phyloP scores from a whole-genome alignment of 2,113 vertebrate genomes.

The Prunella fulvescens region DNA sequence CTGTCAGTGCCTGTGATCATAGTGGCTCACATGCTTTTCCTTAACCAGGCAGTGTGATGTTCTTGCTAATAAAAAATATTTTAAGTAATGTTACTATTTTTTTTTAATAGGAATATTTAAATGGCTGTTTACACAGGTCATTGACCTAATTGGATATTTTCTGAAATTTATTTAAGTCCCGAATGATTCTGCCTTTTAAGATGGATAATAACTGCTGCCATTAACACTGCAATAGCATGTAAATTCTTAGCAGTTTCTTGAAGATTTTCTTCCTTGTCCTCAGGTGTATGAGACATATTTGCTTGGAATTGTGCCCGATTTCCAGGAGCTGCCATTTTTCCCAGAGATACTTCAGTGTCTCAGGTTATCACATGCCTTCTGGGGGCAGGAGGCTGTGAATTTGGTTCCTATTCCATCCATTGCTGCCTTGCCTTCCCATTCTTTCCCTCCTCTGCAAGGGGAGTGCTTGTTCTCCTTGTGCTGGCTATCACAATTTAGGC shows the following conservation, averaged over 20 bases:
- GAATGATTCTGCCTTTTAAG: background rate
- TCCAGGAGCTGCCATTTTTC: background rate
- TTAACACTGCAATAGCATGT: background rate
- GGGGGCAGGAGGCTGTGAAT: no score
- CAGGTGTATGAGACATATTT: background rate
- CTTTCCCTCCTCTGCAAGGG: no score
- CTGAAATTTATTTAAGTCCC: background rate
- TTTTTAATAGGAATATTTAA: background rate
- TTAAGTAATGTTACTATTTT: background rate
- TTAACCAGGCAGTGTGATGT: background rate
- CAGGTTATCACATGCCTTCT: background rate
- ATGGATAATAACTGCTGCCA: background rate
- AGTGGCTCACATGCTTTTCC: background rate
- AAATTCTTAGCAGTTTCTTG: background rate
- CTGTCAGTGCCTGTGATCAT: background rate
- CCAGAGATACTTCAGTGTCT: background rate
- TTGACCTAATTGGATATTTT: background rate
- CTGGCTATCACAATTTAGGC: background rate
- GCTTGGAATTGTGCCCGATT: background rate
- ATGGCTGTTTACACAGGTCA: background rate
- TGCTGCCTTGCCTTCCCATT: background rate
- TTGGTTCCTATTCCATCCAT: background rate
- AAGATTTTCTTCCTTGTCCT: background rate
- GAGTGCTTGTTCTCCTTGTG: background rate
- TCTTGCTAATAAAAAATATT: background rate